Evolutionary conservation across 2,113 vertebrate species (phyloP).

Genomic region (Mungos mungo): DNA sequence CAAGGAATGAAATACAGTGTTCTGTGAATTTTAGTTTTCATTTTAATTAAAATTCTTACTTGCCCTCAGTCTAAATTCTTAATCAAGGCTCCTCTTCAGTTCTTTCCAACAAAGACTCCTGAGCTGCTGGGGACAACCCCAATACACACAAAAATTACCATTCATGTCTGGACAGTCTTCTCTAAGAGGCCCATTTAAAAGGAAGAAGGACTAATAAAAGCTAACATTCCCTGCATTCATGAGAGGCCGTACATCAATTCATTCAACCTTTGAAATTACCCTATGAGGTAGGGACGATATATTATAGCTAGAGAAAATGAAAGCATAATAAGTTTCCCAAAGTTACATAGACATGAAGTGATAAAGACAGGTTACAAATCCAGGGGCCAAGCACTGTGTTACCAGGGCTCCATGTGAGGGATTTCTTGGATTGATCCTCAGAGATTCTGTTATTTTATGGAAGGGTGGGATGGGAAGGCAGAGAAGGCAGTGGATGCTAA

Average conservation of each 20-base stretch:
- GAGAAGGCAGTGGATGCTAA: not conserved
- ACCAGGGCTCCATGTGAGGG: not conserved
- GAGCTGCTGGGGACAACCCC: not conserved
- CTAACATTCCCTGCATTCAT: not conserved
- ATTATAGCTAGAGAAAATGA: not conserved
- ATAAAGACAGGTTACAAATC: not conserved
- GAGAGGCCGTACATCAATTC: not conserved
- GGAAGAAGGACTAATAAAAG: not conserved
- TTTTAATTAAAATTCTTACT: constrained; percentile 50
- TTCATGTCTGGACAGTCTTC: not conserved
- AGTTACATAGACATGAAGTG: not conserved
- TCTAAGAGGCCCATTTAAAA: not conserved
- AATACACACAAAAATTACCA: not conserved
- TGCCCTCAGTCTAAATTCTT: constrained; percentile 22
- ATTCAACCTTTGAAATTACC: constrained; percentile 18
- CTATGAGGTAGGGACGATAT: not conserved
- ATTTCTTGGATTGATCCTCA: not conserved
- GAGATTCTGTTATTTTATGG: not conserved
- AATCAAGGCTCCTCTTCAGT: constrained; percentile 12
- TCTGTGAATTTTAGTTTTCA: not conserved
- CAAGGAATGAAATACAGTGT: not conserved
- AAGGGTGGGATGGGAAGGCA: not conserved
- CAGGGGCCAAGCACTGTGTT: not conserved
- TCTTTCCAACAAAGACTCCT: not conserved
- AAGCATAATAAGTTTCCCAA: not conserved